Evolutionary conservation across 2,888 invertebrate species (phyloP), one percentile per base, ranked within the genome.

Genomic region (Eupelmus urozonus): DNA sequence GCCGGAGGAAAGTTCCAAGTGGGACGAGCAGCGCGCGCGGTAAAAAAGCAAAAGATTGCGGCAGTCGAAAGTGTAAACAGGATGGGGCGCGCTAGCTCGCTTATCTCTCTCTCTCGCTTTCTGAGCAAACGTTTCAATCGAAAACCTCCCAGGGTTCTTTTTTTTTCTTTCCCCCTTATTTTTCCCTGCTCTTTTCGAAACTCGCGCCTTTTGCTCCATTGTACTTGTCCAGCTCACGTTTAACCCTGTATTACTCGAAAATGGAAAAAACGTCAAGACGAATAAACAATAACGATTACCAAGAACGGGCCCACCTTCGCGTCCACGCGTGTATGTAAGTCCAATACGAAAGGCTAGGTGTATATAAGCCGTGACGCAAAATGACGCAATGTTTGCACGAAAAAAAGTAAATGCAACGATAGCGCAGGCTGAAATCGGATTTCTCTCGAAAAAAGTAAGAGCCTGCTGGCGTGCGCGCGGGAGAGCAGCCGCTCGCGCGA

Each of bases 21-120:
- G 62, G 71, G 67, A 49, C 60, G 25, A n/a, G 40, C 2, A 23
- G 9, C 13, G 62, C 18, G 42, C 2, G 16, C 4, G 13, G n/a
- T 60, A 62, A 45, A 72, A 75, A 70, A 71, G 69, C 57, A 25
- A 79, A 75, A 76, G 72, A 79, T 76, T 71, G 74, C 53, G 60
- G 25, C 74, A 55, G 60, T 67, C 49, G 67, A 76, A 72, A 63
- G 74, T 80, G 76, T 80, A 80, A 80, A 80, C 80, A 77, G 80
- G 76, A 80, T 77, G 76, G 72, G 71, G 63, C 45, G 67, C 60
- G 76, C n/a, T n/a, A 63, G 60, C 51, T 57, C 65, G 74, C 72
- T 71, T 78, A 66, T 80, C 78, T 77, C 55, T 59, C 9, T 80
- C 78, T 77, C 55, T 59, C 9, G 2, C 20, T 11, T 20, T 60